phyloP scores from a whole-genome alignment of 2,113 vertebrate species.

The Galeopterus variegatus region DNA sequence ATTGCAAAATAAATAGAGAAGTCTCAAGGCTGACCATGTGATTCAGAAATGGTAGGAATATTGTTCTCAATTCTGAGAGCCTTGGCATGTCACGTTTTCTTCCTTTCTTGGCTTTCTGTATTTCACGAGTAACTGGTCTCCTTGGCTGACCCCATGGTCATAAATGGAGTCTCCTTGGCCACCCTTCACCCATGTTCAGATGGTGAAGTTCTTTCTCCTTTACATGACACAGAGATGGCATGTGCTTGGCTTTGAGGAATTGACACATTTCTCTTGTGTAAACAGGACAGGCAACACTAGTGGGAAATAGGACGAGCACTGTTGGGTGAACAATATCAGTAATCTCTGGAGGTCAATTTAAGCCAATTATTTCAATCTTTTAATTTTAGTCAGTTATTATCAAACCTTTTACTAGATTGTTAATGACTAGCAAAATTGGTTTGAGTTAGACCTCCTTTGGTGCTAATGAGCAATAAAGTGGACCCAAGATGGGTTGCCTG shows the following conservation, averaged over 20 bases:
- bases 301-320: background rate
- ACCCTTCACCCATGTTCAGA: background rate
- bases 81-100: background rate
- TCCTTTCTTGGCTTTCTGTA: background rate
- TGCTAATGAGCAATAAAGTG: constrained; percentile 30
- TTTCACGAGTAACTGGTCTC: background rate
- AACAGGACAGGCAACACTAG: background rate
- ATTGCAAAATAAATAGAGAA: background rate
- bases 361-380: constrained; percentile 42
- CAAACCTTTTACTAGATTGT: constrained; percentile 41
- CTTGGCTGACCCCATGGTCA: background rate
- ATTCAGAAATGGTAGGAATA: background rate
- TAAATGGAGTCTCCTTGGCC: background rate
- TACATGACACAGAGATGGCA: background rate
- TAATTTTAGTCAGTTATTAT: constrained; percentile 53
- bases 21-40: background rate
- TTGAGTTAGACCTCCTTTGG: constrained; percentile 47
- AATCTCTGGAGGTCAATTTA: background rate
- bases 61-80: background rate
- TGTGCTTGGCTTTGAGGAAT: background rate
- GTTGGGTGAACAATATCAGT: background rate
- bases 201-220: constrained; percentile 6
- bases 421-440: constrained; percentile 40
- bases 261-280: background rate
- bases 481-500: background rate